These are phyloP conservation scores for Polymixis flavicincta DNA, from an alignment of 2,888 invertebrate genomes.

Conservation along the genomic window DNA sequence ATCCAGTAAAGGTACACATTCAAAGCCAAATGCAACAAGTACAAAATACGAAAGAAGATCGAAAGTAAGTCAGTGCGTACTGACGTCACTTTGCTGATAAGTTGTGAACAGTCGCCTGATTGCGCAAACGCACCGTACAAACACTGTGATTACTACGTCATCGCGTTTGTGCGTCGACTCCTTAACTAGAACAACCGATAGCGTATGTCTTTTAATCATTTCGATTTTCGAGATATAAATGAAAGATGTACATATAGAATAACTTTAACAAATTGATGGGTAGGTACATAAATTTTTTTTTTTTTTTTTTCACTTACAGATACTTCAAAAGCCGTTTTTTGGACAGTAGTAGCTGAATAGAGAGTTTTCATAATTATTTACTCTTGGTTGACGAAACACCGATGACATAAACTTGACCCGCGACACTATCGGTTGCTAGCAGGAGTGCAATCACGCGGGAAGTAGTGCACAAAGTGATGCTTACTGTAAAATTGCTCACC, in stretches of 20 bases:
- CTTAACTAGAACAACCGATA: slow-evolving; percentile 51
- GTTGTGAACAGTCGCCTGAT: slow-evolving; percentile 66
- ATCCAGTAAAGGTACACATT: background rate
- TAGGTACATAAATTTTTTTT: no score
- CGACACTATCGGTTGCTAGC: slow-evolving; percentile 39
- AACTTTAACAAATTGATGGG: no score
- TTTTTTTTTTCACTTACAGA: no score
- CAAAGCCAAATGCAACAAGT: slow-evolving; percentile 8
- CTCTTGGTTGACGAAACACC: slow-evolving; percentile 10
- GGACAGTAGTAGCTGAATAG: no score
- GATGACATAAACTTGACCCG: slow-evolving; percentile 34
- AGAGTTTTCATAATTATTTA: background rate
- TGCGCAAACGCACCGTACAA: slow-evolving; percentile 51
- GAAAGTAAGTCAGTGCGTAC: slow-evolving; percentile 67
- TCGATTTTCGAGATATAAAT: background rate
- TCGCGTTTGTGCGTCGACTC: slow-evolving; percentile 37
- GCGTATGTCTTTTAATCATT: background rate
- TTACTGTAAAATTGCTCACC: slow-evolving; percentile 90
- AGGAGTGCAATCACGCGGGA: slow-evolving; percentile 62
- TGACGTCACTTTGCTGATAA: slow-evolving; percentile 65
- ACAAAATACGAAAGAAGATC: slow-evolving; percentile 58
- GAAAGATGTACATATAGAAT: no score
- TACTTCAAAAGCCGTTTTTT: background rate
- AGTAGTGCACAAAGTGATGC: slow-evolving; percentile 81
- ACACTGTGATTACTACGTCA: slow-evolving; percentile 58